These are phyloP conservation scores for Odontomachus brunneus DNA, from an alignment of 1,140 invertebrate genomes.

Conservation along the genomic window DNA sequence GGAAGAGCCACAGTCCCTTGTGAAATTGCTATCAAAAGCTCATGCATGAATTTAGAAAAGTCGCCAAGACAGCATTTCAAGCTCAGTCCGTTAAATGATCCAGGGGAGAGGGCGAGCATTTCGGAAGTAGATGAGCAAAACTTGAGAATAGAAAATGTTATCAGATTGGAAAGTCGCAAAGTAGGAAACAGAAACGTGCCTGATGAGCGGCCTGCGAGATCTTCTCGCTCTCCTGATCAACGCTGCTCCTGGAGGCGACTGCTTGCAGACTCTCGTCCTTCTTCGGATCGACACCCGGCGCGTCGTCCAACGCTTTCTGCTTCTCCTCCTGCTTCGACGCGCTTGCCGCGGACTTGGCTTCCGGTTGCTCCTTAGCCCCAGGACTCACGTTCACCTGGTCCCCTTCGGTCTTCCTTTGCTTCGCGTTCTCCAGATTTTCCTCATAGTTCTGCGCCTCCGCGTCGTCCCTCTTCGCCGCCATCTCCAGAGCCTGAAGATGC, in stretches of 20 bases:
- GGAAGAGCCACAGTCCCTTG: too few relatives aligned
- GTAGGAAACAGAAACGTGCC: not conserved
- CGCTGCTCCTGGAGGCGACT: slow-evolving; percentile 1
- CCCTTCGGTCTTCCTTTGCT: not conserved
- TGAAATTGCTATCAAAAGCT: too few relatives aligned
- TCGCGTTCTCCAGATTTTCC: not conserved
- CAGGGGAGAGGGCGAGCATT: too few relatives aligned
- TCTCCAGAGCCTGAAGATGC: slow-evolving; percentile 73
- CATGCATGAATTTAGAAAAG: too few relatives aligned
- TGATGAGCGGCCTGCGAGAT: not conserved
- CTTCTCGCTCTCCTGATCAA: slow-evolving; percentile 2
- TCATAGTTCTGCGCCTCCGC: not conserved
- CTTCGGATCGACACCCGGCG: slow-evolving; percentile 16
- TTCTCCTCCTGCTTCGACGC: not conserved
- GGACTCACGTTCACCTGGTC: not conserved
- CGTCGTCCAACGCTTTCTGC: not conserved
- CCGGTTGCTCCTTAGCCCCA: not conserved
- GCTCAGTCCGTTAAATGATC: too few relatives aligned
- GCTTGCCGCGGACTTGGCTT: not conserved
- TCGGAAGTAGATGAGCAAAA: too few relatives aligned
- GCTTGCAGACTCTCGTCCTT: slow-evolving; percentile 46
- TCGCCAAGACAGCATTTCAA: too few relatives aligned
- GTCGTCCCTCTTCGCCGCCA: slow-evolving; percentile 7
- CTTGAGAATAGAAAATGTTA: not conserved
- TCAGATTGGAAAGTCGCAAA: not conserved